These are phyloP conservation scores for Beroe forskalii DNA, from an alignment of 37 sponge, comb jelly and placozoan genomes.

Conservation along the genomic window DNA sequence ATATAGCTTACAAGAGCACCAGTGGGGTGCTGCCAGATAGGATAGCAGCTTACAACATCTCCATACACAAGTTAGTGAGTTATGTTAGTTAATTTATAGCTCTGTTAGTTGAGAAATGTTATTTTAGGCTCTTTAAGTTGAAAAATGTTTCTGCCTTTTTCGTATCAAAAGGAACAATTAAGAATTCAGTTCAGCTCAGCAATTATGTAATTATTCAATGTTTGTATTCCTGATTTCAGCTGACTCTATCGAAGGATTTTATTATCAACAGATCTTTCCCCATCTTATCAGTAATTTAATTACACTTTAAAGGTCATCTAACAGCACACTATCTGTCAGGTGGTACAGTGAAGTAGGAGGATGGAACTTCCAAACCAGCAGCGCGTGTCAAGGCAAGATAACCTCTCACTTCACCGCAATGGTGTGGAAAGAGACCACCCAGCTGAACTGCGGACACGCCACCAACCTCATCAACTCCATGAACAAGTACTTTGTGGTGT, in stretches of 20 bases:
- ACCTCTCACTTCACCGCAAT: neutral
- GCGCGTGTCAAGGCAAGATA: neutral
- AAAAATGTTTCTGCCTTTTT: too few relatives aligned
- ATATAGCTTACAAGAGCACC: conserved; percentile 4
- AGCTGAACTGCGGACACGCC: neutral
- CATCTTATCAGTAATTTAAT: neutral
- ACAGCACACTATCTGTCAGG: neutral
- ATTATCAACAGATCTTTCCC: neutral
- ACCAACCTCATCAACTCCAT: neutral
- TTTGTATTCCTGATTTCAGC: neutral
- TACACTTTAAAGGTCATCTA: neutral
- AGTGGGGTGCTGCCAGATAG: neutral
- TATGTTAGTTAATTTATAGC: too few relatives aligned
- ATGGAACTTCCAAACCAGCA: neutral
- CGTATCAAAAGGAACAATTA: too few relatives aligned
- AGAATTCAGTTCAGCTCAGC: too few relatives aligned
- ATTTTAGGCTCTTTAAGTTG: too few relatives aligned
- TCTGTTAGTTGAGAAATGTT: too few relatives aligned
- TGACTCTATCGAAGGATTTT: neutral
- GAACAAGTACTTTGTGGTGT: neutral
- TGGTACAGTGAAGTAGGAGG: neutral
- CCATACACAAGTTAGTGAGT: neutral
- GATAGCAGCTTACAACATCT: neutral
- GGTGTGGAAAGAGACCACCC: neutral
- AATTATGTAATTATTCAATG: too few relatives aligned